These are phyloP conservation scores for Corynorhinus townsendii DNA, from an alignment of 2,113 vertebrate species.

Conservation along the genomic window DNA sequence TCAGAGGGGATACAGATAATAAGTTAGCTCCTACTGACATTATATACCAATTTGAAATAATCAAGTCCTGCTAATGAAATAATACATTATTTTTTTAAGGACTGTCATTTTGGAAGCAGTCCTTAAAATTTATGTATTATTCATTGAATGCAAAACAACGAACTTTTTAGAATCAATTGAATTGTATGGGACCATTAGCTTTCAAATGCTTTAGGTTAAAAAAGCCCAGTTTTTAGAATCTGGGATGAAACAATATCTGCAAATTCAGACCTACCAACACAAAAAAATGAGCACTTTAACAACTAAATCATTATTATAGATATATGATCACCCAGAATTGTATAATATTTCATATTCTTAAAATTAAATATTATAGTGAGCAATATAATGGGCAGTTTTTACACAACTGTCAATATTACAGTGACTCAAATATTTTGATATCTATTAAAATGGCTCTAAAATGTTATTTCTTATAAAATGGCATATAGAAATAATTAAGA, in stretches of 20 bases:
- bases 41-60: slow-evolving; percentile 77
- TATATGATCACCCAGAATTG: slow-evolving; percentile 6
- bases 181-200: not conserved
- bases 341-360: slow-evolving; percentile 6
- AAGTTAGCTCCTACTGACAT: slow-evolving; percentile 77
- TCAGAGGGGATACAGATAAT: slow-evolving; percentile 91
- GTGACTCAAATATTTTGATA: slow-evolving; percentile 1
- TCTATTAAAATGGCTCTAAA: slow-evolving; percentile 40
- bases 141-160: not conserved
- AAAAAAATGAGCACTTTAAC: slow-evolving; percentile 22
- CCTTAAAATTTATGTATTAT: not conserved
- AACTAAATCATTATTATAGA: slow-evolving; percentile 15
- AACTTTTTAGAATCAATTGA: not conserved
- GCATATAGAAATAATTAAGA: slow-evolving; percentile 20
- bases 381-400: slow-evolving; percentile 4
- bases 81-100: no score
- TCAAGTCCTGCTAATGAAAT: not conserved
- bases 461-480: slow-evolving; percentile 4
- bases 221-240: not conserved
- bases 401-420: not conserved
- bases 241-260: not conserved
- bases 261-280: slow-evolving; percentile 7
- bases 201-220: slow-evolving; percentile 26
- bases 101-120: not conserved
- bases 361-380: slow-evolving; percentile 23